Base-by-base conservation (phyloP, 2,888 invertebrate species). In the Anagyrus pseudococci region DNA sequence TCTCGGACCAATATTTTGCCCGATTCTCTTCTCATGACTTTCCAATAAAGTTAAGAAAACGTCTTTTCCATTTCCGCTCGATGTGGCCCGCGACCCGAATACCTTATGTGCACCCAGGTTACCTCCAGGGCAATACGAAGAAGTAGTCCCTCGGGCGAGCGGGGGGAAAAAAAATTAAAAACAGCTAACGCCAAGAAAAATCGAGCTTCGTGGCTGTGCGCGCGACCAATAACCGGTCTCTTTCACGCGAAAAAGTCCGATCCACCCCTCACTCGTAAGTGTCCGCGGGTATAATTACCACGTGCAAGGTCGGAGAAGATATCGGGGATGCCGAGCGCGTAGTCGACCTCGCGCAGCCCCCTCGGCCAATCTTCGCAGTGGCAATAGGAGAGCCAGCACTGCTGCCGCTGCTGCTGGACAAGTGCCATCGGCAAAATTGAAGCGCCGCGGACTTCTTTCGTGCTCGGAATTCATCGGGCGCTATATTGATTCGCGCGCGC, bases 371-470 rank as follows among this genome's bases (percentile, higher is more conserved):
- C 53, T 65, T 65, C 41, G 33, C 55, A 33, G n/a, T n/a, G n/a
- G n/a, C n/a, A n/a, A n/a, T n/a, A n/a, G n/a, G n/a, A n/a, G n/a
- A n/a, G n/a, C n/a, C n/a, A n/a, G n/a, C n/a, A n/a, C n/a, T n/a
- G n/a, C n/a, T n/a, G n/a, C n/a, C n/a, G n/a, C n/a, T n/a, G n/a
- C n/a, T 52, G 58, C 68, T 64, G 68, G 67, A 68, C 68, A 68
- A 70, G 66, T 69, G 70, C 67, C 69, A 67, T 59, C 54, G 58
- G 66, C 58, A 67, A 76, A 75, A 79, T 78, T 77, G 75, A 78
- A 74, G 69, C 72, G 73, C 75, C 73, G 71, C 43, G 44, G 77
- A 75, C 75, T 78, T 75, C 61, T 41, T 44, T 19, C 44, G 22
- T 74, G 74, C 72, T 71, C 72, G 70, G 76, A 77, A 76, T 78